Base-by-base conservation (phyloP, 1,140 invertebrate genomes). In the Chelonus insularis region DNA sequence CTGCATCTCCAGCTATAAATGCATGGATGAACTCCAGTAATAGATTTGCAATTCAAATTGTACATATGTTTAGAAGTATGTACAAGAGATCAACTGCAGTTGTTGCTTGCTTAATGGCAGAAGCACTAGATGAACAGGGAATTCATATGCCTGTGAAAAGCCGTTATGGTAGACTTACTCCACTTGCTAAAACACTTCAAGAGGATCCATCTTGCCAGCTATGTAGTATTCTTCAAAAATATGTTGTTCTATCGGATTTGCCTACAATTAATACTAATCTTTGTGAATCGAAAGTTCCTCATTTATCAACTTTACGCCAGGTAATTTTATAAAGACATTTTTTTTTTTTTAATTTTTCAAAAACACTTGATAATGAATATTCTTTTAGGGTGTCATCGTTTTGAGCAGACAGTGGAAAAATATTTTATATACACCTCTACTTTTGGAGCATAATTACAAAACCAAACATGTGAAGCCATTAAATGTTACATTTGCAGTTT, bases 21-120 rank as follows among this genome's bases (percentile, higher is more conserved):
- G 94, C 96, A 0, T 98, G 96, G 96, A 91, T 98, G 88, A 97
- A 96, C 84, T 94, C 95, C 0, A 91, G 91, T 72, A 96, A 98
- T 81, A 84, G 93, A 20, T 86, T 96, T 37, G 89, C 92, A 48
- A 91, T 94, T 29, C 85, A 91, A 55, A 87, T 93, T 34, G 89
- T 93, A 18, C 86, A 92, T 56, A 85, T 95, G 81, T 85, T 91
- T 57, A 81, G 91, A 55, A 87, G 88, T 45, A 85, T 90, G 77
- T 91, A 91, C 66, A 84, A 88, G 51, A 81, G 92, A 48, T 89
- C 89, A 18, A 93, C 90, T n/a, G 92, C 93, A 6, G 89, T 95
- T 8, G 89, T 96, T 45, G 94, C 95, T 41, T 95, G 93, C 72
- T 85, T 98, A 0, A 97, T 98, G 95, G 93, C 94, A 2, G 93